phyloP scores from a whole-genome alignment of 2,113 vertebrate genomes.

The Prietella phreatophila region DNA sequence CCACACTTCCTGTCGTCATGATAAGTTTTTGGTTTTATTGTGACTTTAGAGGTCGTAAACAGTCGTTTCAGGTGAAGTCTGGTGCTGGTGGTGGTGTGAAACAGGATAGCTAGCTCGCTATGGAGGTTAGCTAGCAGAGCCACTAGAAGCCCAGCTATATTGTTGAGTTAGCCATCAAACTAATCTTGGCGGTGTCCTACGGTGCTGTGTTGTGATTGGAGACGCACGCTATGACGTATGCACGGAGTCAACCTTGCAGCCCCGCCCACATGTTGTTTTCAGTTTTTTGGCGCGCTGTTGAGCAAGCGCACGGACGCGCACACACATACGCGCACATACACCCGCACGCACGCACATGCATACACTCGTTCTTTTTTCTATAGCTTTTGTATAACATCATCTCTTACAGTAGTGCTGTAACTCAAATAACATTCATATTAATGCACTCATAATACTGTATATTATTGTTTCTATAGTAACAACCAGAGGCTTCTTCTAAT shows the following conservation, averaged over 20 bases:
- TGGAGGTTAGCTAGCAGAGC: slow-evolving; percentile 22
- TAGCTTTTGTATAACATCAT: no score
- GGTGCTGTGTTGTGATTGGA: slow-evolving; percentile 53
- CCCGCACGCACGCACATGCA: not conserved
- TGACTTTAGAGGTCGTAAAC: not conserved
- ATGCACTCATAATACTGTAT: no score
- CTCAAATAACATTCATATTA: no score
- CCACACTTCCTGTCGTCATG: not conserved
- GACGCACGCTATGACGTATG: slow-evolving; percentile 35
- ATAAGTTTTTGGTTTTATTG: not conserved
- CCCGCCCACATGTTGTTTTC: slow-evolving; percentile 1
- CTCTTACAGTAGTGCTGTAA: not conserved
- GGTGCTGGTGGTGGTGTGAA: not conserved
- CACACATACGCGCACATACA: not conserved
- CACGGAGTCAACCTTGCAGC: not conserved
- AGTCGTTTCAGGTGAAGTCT: not conserved
- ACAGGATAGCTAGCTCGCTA: slow-evolving; percentile 10
- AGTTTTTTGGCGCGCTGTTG: slow-evolving; percentile 27
- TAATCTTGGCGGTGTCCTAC: slow-evolving; percentile 66
- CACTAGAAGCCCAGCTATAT: slow-evolving; percentile 25
- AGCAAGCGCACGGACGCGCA: not conserved
- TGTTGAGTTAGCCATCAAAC: slow-evolving; percentile 57
- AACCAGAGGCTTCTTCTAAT: no score
- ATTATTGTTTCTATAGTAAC: no score
- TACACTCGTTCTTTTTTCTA: no score